Evolutionary conservation across 2,888 invertebrate genomes (phyloP).

Genomic region (Brassicogethes aeneus): DNA sequence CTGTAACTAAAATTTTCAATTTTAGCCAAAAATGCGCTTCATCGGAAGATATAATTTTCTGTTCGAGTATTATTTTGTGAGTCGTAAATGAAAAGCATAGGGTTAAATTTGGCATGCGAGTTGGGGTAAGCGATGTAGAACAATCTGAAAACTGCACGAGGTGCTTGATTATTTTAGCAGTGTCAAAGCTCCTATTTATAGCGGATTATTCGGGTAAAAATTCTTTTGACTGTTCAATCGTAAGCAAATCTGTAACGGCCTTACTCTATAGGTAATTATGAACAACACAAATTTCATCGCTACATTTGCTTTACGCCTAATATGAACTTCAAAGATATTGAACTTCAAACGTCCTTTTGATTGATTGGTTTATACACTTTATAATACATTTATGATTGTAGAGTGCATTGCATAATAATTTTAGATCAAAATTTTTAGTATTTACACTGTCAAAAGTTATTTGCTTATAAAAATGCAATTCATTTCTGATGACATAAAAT

Average conservation of each 20-base stretch:
- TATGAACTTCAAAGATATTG: neutral
- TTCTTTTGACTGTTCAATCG: neutral
- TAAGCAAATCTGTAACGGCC: neutral
- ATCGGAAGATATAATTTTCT: too few relatives aligned
- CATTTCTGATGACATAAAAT: too few relatives aligned
- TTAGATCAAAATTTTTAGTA: too few relatives aligned
- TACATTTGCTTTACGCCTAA: neutral
- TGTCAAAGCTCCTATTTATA: neutral
- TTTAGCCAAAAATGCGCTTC: too few relatives aligned
- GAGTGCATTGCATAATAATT: too few relatives aligned
- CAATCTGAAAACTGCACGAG: neutral
- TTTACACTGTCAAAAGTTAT: too few relatives aligned
- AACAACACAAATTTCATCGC: neutral
- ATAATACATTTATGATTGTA: too few relatives aligned
- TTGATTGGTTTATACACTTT: neutral
- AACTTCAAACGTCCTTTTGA: neutral
- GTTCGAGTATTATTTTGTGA: too few relatives aligned
- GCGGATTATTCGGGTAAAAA: neutral
- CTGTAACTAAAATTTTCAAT: too few relatives aligned
- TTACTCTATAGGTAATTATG: neutral
- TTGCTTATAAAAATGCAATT: too few relatives aligned
- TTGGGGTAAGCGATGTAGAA: neutral
- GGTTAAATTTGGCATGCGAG: neutral
- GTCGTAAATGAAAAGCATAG: too few relatives aligned
- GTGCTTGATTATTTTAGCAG: neutral